These are phyloP conservation scores for Triplophysa bombifrons DNA, from an alignment of 2,797 vertebrate species.

Conservation along the genomic window DNA sequence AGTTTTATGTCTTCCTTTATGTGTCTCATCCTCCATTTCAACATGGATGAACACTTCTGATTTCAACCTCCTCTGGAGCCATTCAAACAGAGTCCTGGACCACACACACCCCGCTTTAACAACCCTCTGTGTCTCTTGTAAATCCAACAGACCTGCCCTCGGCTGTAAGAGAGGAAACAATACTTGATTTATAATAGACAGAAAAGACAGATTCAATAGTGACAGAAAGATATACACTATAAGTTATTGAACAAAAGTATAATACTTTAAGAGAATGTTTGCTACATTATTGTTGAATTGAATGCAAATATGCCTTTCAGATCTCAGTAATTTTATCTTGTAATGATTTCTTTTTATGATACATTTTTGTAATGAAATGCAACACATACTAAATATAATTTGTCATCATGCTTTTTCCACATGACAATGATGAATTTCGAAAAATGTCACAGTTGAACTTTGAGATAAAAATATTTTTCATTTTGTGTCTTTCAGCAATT, in stretches of 20 bases:
- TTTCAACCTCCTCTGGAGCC: background rate
- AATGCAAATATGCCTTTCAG: no score
- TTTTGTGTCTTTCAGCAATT: no score
- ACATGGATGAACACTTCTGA: slow-evolving; percentile 27
- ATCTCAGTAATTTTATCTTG: no score
- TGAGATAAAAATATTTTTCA: no score
- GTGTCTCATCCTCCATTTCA: background rate
- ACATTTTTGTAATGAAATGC: no score
- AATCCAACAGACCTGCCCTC: slow-evolving; percentile 9
- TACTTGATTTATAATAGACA: slow-evolving; percentile 26
- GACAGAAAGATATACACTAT: background rate
- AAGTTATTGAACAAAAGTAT: slow-evolving; percentile 7
- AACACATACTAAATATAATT: no score
- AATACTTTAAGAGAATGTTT: slow-evolving; percentile 4
- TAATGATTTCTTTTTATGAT: no score
- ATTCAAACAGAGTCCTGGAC: background rate
- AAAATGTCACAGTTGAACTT: background rate
- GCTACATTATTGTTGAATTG: no score
- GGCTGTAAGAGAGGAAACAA: slow-evolving; percentile 10
- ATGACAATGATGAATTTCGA: no score
- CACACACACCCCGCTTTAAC: slow-evolving; percentile 32
- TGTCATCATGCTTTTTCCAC: no score
- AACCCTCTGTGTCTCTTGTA: slow-evolving; percentile 26
- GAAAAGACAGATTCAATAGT: slow-evolving; percentile 15
- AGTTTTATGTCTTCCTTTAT: slow-evolving; percentile 37